Base-by-base conservation (phyloP, 2,113 vertebrate genomes). In the Hoplias malabaricus region DNA sequence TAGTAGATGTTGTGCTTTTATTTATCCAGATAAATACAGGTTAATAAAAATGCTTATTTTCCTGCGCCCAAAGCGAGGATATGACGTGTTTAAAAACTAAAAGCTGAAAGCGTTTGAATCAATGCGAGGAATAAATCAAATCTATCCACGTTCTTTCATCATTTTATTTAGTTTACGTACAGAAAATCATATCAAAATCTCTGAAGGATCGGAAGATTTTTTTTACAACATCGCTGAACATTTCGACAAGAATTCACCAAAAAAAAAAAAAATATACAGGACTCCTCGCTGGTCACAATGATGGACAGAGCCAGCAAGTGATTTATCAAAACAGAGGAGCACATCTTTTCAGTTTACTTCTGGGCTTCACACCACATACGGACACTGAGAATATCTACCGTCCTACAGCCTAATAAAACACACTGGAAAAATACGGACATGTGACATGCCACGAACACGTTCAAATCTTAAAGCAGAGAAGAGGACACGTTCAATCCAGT, bases 151-250 rank as follows among this genome's bases (percentile, higher is more conserved):
- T 21, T 79, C 50, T 73, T 81, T 80, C 53, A 84, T 77, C 79
- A 38, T 90, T 93, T 93, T 93, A 92, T 93, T 94, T 89, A 89
- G 87, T 86, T 79, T 92, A 94, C 88, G 84, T 93, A 93, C 93
- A 93, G 89, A 91, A 93, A 93, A 92, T 93, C 53, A 93, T 92
- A 91, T 93, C 73, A 92, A 94, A 93, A 90, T 87, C 83, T 65
- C 84, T 59, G 0, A 89, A 92, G 86, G 83, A 25, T 88, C 71
- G 85, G 79, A 74, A 36, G 4, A 82, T 89, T 83, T 87, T 88
- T 83, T 46, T 42, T 5, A 84, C 21, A 87, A 86, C 76, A 81
- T 90, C 82, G 82, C 85, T 87, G 83, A 88, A 90, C 90, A 83
- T 78, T 82, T 90, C 31, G 75, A 80, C 89, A 92, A 88, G 86